Percentiles rank a stretch among this genome's conserved stretches.
phyloP scores from a whole-genome alignment of 2,113 vertebrate genomes.

The Cyphomyrus plagiostoma region DNA sequence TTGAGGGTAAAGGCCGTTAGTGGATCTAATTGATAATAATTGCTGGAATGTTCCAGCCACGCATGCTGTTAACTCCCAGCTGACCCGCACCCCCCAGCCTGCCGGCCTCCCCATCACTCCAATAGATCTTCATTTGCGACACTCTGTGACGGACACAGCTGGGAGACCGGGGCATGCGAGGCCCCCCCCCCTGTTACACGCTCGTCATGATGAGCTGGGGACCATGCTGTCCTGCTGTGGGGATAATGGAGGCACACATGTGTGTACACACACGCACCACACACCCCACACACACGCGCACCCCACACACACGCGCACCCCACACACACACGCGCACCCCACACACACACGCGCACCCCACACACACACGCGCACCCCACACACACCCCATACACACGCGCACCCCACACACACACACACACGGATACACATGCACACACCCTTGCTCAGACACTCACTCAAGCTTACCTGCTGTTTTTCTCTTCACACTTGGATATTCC shows the following conservation, averaged over 20 bases:
- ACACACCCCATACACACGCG: not conserved
- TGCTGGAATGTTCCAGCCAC: not conserved
- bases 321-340: not conserved
- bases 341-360: not conserved
- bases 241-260: not conserved
- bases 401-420: not conserved
- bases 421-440: no score
- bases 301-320: not conserved
- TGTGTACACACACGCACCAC: not conserved
- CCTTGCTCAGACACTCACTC: no score
- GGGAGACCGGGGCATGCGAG: not conserved
- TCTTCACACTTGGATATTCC: not conserved
- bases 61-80: not conserved
- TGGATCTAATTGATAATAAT: slow-evolving; percentile 18
- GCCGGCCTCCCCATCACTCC: not conserved
- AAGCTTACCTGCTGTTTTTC: not conserved
- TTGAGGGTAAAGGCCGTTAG: not conserved
- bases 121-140: slow-evolving; percentile 12
- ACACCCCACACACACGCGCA: not conserved
- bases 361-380: not conserved
- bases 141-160: slow-evolving; percentile 16
- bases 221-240: not conserved
- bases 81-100: not conserved
- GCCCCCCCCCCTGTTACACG: not conserved
- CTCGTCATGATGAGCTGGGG: slow-evolving; percentile 1